Percentiles rank a stretch among this genome's conserved stretches.
These are phyloP conservation scores for Cochlearius cochlearius DNA, from an alignment of 2,113 vertebrate genomes.

Conservation along the genomic window DNA sequence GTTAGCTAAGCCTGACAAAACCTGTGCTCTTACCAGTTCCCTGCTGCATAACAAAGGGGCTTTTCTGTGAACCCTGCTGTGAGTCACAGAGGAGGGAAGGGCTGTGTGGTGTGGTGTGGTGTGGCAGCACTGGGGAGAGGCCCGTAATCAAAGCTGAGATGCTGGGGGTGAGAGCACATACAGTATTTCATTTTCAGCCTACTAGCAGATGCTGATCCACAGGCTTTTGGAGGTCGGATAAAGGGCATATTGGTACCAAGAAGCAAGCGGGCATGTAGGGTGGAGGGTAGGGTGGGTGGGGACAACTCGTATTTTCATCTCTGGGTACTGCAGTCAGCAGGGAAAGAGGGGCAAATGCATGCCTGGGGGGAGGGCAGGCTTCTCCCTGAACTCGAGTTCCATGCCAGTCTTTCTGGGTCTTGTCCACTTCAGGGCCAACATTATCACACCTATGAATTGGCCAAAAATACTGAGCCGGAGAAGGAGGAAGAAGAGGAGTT, in stretches of 20 bases:
- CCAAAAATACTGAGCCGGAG: constrained; percentile 90
- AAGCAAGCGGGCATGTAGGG: not conserved
- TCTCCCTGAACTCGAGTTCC: not conserved
- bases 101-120: not conserved
- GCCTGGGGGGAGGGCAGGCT: not conserved
- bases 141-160: not conserved
- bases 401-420: not conserved
- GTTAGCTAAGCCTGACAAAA: not conserved
- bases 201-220: not conserved
- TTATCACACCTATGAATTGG: constrained; percentile 88
- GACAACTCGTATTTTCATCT: rapidly evolving
- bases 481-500: constrained; percentile 85
- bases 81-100: not conserved
- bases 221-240: not conserved
- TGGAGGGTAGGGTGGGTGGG: not conserved
- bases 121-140: not conserved
- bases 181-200: not conserved
- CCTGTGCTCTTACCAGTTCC: rapidly evolving
- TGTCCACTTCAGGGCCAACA: constrained; percentile 80
- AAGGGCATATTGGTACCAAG: not conserved
- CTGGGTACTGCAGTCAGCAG: not conserved
- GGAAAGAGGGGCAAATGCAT: not conserved
- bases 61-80: not conserved
- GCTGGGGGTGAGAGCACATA: not conserved
- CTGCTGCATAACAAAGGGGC: not conserved